These are phyloP conservation scores for Apis cerana DNA, from an alignment of 1,140 invertebrate species.

Conservation along the genomic window DNA sequence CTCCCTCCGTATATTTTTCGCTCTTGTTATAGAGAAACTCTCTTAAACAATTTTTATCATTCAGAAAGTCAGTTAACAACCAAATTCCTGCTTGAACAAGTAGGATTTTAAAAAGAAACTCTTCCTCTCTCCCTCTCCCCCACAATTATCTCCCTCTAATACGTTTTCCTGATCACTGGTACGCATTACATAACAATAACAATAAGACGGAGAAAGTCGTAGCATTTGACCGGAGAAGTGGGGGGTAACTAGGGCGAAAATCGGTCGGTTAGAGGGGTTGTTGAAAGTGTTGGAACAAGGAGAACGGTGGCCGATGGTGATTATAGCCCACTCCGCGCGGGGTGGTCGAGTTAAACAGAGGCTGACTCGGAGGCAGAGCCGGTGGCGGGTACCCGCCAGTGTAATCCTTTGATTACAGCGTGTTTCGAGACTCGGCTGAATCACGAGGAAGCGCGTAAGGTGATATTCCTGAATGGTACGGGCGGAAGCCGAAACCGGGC, in stretches of 20 bases:
- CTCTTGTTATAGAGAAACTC: not conserved
- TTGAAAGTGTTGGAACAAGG: not conserved
- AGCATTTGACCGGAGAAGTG: not conserved
- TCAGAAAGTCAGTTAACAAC: too few species aligned
- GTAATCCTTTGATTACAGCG: slow-evolving; percentile 62
- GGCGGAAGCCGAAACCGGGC: slow-evolving; percentile 59
- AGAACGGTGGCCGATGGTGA: slow-evolving; percentile 12
- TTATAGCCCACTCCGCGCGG: slow-evolving; percentile 7
- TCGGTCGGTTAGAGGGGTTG: slow-evolving; percentile 14
- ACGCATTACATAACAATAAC: not conserved
- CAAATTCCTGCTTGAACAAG: too few species aligned
- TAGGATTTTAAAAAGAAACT: too few species aligned
- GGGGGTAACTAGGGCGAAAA: slow-evolving; percentile 1
- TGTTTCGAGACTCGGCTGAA: slow-evolving; percentile 56
- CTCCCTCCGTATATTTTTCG: not conserved
- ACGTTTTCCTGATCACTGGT: too few species aligned
- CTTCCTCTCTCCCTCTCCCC: too few species aligned
- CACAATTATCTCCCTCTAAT: too few species aligned
- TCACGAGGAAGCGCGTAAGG: slow-evolving; percentile 64
- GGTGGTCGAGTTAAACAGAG: slow-evolving; percentile 53
- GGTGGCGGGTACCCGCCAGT: not conserved
- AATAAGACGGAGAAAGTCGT: not conserved
- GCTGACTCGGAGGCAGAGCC: slow-evolving; percentile 24
- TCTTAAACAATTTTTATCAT: too few species aligned
- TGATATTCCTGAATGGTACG: slow-evolving; percentile 63